phyloP scores from a whole-genome alignment of 1,140 invertebrate genomes.

The Callitettix versicolor region DNA sequence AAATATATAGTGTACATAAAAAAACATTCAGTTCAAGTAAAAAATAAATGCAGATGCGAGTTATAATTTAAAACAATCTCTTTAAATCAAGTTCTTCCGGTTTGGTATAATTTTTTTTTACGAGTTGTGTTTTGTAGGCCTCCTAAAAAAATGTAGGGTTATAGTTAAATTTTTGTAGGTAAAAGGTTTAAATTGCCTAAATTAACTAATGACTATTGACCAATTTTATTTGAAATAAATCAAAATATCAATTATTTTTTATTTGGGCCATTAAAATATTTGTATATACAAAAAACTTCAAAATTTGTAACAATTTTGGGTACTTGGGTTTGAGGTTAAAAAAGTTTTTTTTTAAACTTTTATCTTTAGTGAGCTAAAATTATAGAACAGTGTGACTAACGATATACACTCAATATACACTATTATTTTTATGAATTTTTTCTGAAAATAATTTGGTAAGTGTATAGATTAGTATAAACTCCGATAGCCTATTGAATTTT shows the following conservation, averaged over 20 bases:
- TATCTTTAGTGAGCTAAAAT: too few species aligned
- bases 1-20: neutral
- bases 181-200: neutral
- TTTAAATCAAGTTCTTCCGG: neutral
- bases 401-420: too few species aligned
- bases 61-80: neutral
- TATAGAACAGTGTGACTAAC: too few species aligned
- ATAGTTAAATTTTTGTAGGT: neutral
- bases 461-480: too few species aligned
- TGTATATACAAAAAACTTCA: too few species aligned
- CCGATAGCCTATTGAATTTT: too few species aligned
- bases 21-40: neutral
- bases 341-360: too few species aligned
- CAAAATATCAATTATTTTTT: neutral
- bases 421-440: too few species aligned
- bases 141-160: neutral
- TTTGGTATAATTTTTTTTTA: neutral
- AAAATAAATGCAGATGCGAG: neutral
- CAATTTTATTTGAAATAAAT: neutral
- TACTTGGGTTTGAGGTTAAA: too few species aligned
- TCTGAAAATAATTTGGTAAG: too few species aligned
- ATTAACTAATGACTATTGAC: slow-evolving; percentile 13
- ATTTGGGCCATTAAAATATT: slow-evolving; percentile 2
- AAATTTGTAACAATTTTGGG: too few species aligned
- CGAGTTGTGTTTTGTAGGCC: neutral